Percentiles rank a stretch among this genome's conserved stretches.
These are phyloP conservation scores for Synergus itoensis DNA, from an alignment of 2,888 invertebrate species.

Conservation along the genomic window DNA sequence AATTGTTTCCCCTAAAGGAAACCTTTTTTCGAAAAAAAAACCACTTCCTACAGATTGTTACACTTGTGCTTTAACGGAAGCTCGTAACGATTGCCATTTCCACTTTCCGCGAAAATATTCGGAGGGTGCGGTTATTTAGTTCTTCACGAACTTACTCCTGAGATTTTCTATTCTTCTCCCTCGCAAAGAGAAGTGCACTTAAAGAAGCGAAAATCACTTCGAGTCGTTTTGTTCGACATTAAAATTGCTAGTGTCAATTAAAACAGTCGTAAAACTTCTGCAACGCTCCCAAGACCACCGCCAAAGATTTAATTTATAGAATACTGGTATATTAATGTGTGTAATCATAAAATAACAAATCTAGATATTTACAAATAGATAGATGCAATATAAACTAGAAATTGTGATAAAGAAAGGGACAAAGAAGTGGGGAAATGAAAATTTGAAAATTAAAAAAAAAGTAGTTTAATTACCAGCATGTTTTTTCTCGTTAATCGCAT, in stretches of 20 bases:
- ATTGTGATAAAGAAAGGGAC: no score
- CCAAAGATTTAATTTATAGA: neutral
- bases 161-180: conserved; percentile 13
- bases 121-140: conserved; percentile 11
- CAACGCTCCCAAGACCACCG: neutral
- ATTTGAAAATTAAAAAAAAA: no score
- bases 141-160: conserved; percentile 4
- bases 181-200: neutral
- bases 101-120: conserved; percentile 20
- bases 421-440: no score
- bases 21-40: conserved; percentile 3
- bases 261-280: neutral
- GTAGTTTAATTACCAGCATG: neutral
- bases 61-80: conserved; percentile 16
- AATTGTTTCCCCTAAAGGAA: conserved; percentile 37
- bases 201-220: conserved; percentile 11
- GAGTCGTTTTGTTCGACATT: neutral
- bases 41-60: conserved; percentile 35
- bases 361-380: no score
- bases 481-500: conserved; percentile 19
- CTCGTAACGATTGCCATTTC: conserved; percentile 36
- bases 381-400: no score
- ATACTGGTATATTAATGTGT: neutral
- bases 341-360: no score
- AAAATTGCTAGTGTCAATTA: neutral